Conservation (phyloP, 2,113 vertebrate species). For the Sinosuthora webbiana region DNA sequence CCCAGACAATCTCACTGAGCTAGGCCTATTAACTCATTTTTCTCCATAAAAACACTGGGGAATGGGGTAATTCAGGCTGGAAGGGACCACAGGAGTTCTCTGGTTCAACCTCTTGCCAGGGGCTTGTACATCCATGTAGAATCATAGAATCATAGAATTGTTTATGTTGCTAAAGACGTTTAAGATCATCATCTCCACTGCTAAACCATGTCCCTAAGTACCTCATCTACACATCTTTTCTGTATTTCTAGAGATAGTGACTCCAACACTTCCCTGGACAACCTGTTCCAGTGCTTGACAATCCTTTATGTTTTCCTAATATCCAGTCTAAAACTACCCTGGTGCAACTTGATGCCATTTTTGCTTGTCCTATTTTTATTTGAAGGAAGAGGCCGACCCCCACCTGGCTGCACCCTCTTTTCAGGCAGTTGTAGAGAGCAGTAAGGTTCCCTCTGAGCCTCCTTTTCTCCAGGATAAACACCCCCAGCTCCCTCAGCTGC, state of each 20-base stretch:
- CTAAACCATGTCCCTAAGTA: not conserved
- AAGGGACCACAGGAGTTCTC: not conserved
- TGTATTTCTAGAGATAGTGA: not conserved
- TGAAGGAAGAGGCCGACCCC: rapidly evolving
- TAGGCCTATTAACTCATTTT: not conserved
- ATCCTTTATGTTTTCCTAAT: not conserved
- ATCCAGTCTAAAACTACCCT: not conserved
- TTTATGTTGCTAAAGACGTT: not conserved
- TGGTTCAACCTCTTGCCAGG: not conserved
- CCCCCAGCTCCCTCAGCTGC: not conserved
- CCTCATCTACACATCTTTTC: not conserved
- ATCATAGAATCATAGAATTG: not conserved
- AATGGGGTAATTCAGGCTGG: not conserved
- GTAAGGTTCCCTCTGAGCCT: not conserved
- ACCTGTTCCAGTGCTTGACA: not conserved
- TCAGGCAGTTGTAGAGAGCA: not conserved
- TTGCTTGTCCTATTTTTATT: not conserved
- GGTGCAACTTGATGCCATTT: not conserved
- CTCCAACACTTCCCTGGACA: not conserved
- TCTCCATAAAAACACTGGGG: not conserved
- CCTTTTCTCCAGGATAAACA: not conserved
- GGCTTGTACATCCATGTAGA: not conserved
- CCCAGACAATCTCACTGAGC: not conserved
- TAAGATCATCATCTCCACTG: not conserved
- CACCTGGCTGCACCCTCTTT: not conserved